Evolutionary conservation across 2,888 invertebrate species (phyloP), one percentile per base, ranked within the genome.

Genomic region (Thyatira batis): DNA sequence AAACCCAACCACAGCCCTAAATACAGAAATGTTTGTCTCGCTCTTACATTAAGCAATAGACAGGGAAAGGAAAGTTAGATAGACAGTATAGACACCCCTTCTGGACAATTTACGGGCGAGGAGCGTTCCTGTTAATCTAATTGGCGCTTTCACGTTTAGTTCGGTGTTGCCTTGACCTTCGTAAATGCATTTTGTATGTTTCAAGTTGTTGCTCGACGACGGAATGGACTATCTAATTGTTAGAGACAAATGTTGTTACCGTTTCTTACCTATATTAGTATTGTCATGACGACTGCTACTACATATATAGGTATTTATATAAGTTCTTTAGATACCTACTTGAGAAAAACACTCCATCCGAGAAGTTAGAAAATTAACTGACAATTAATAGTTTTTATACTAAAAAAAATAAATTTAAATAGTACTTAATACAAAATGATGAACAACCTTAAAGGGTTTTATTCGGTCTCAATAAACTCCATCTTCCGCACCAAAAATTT

Each of bases 131-230:
- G 80, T 80, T 89, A 89, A 90, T 89, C 88, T 88, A 90, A 89
- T 90, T 87, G 86, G 77, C 85, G 84, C 87, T 83, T 86, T 80
- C 82, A 81, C 85, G 83, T 86, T 80, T 78, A 82, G 82, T 83
- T 79, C 65, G 69, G 61, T 71, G 73, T 82, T 73, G 84, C 87
- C 88, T 87, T 90, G 90, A 89, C 89, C 89, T 90, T 86, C 69
- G 77, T 84, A 84, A 87, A 88, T 89, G 88, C 85, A 82, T 84
- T 89, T 87, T 78, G 81, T 76, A 69, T 78, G 79, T 78, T 71
- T 56, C 66, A 61, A 67, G 65, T 84, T 73, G 78, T 69, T 76
- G 59, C 70, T 65, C 69, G 69, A 62, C 54, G 53, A 59, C 62
- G 61, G 67, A 17, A 17, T 17, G 20, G 25, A 46, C 45, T 46